Evolutionary conservation across 2,797 vertebrate species (phyloP), one percentile per base, ranked within the genome.

Genomic region (Betta splendens): DNA sequence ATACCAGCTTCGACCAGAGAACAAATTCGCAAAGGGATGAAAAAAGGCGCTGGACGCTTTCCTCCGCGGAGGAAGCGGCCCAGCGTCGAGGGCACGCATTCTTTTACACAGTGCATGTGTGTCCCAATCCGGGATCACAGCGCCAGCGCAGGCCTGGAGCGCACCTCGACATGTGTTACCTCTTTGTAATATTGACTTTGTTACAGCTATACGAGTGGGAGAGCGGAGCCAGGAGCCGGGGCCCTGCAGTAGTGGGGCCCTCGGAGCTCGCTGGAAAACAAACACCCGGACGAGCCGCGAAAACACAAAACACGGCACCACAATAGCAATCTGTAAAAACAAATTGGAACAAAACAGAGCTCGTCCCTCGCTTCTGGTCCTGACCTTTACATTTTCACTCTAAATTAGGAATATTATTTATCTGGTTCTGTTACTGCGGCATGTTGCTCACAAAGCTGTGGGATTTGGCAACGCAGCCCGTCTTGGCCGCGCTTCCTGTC

Each of bases 121-220:
- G 80, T 82, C 69, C 77, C 77, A 50, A 72, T 76, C 81, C 79
- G 59, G 77, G 76, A 85, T 85, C 84, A 85, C 77, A 89, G 88
- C 85, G 78, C 63, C 74, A 62, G 77, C 79, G 85, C 82, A 85
- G 81, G 78, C 85, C 88, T 63, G 75, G 75, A 87, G 80, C 87
- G 86, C 89, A 90, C 86, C 89, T 89, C 85, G 62, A 92, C 90
- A 93, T 91, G 85, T 92, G 90, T 91, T 92, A 91, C 88, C 85
- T 88, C 88, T 91, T 91, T 91, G 85, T 87, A 83, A 88, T 91
- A 86, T 92, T 91, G 89, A 90, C 88, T 90, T 90, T 89, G 85
- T 90, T 89, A 90, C 66, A 84, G 81, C 84, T 89, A 89, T 87
- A 89, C 85, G 85, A 91, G 85, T 87, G 83, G 87, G 87, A 90